Conservation (phyloP, 2,888 invertebrate genomes). For the Epistrophe eligans region DNA sequence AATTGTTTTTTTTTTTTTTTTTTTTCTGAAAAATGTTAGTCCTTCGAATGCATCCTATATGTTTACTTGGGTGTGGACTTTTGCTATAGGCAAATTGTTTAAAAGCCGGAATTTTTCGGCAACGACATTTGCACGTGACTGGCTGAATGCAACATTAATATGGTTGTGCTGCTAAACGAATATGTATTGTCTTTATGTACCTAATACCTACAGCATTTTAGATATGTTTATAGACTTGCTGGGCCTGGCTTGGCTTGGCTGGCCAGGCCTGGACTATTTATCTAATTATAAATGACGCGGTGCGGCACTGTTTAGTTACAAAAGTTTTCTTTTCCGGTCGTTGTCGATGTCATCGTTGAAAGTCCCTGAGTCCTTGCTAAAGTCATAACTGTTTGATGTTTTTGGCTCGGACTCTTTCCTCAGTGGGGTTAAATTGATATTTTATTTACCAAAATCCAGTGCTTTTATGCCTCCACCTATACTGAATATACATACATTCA, state of each 20-base stretch:
- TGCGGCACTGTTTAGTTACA: slow-evolving; percentile 49
- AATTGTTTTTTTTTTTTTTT: not conserved
- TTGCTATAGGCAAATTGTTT: slow-evolving; percentile 65
- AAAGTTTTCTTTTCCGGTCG: slow-evolving; percentile 36
- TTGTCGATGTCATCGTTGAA: not conserved
- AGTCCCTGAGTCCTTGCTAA: not conserved
- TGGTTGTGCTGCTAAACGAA: slow-evolving; percentile 5
- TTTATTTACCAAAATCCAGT: slow-evolving; percentile 15
- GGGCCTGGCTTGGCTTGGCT: not conserved
- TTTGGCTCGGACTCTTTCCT: not conserved
- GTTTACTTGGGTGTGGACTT: not conserved
- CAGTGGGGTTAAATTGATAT: slow-evolving; percentile 11
- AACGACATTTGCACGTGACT: slow-evolving; percentile 66
- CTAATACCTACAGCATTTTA: not conserved
- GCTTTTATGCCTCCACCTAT: not conserved
- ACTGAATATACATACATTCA: too few relatives aligned
- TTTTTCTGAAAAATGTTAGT: slow-evolving; percentile 26
- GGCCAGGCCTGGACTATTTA: not conserved
- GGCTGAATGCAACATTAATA: slow-evolving; percentile 61
- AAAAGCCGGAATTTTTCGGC: slow-evolving; percentile 64
- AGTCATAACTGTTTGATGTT: slow-evolving; percentile 6
- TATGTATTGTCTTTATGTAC: not conserved
- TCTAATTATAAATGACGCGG: slow-evolving; percentile 60
- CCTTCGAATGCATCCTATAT: slow-evolving; percentile 40
- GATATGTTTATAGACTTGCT: not conserved